Base-by-base conservation (phyloP, 2,113 vertebrate species). In the Cynoglossus semilaevis region DNA sequence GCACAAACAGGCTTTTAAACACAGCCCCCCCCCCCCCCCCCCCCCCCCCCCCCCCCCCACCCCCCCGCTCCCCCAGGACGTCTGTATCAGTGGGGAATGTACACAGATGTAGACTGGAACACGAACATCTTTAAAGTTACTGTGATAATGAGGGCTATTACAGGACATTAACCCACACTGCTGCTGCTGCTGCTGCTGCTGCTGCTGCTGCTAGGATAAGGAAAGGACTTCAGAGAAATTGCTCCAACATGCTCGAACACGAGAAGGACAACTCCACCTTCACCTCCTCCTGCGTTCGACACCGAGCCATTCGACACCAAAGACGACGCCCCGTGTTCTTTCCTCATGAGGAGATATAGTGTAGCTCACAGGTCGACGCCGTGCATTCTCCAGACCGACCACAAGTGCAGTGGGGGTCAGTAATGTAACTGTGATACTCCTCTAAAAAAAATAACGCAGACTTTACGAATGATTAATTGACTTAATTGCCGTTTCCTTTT, bases 171-270 rank as follows among this genome's bases (percentile, higher is more conserved):
- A 40, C 51, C 49, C 2, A 10, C n/a, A n/a, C n/a, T n/a, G n/a
- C n/a, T n/a, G n/a, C n/a, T n/a, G n/a, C n/a, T n/a, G n/a, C n/a
- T n/a, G n/a, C n/a, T n/a, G n/a, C n/a, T n/a, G n/a, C n/a, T n/a
- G n/a, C n/a, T n/a, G n/a, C n/a, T n/a, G n/a, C n/a, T n/a, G n/a
- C n/a, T n/a, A n/a, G 74, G 18, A 11, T n/a, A 46, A 19, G 61
- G 65, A 50, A 29, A 63, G 71, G 60, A 74, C 45, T 53, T 54
- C 51, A 63, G 48, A 51, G 48, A 77, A 51, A 85, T 74, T 71
- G 74, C 74, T 85, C 67, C 75, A 82, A 82, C 87, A 60, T 86
- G 87, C 63, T 48, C 42, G 69, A 74, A 82, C 85, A 75, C 51
- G 84, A 85, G 74, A 49, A 63, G 75, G 41, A 66, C 29, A 51